Evolutionary conservation across 1,140 invertebrate species (phyloP).

Genomic region (Drosophila elegans): DNA sequence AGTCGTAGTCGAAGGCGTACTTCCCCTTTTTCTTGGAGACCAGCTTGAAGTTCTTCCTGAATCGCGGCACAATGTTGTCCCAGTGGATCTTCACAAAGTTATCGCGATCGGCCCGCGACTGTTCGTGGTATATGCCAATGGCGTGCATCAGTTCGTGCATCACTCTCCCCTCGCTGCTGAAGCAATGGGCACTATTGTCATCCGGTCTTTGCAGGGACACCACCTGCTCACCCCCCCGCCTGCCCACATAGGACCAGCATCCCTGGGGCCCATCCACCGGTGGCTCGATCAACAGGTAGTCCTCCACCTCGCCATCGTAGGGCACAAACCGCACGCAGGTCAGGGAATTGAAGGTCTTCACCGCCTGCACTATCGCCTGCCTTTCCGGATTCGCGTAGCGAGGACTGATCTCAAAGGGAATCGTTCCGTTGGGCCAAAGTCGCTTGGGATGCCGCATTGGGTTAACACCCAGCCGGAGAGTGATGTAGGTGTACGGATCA

Average conservation of each 20-base stretch:
- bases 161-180: conserved; percentile 89
- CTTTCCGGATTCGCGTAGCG: conserved; percentile 86
- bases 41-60: conserved; percentile 88
- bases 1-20: conserved; percentile 89
- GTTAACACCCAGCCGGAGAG: conserved; percentile 88
- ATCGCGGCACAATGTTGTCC: conserved; percentile 89
- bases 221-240: conserved; percentile 86
- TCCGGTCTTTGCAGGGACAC: conserved; percentile 87
- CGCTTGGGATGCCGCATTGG: conserved; percentile 86
- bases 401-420: conserved; percentile 90
- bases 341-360: conserved; percentile 89
- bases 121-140: conserved; percentile 94
- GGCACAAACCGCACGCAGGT: conserved; percentile 91
- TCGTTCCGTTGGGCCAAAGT: conserved; percentile 89
- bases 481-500: conserved; percentile 85
- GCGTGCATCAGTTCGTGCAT: conserved; percentile 95
- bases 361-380: conserved; percentile 87
- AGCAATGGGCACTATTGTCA: conserved; percentile 87
- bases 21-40: conserved; percentile 89
- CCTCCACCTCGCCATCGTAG: conserved; percentile 87
- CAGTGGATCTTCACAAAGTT: conserved; percentile 90
- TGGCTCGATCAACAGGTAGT: conserved; percentile 89
- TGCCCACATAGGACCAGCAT: conserved; percentile 93
- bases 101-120: conserved; percentile 92
- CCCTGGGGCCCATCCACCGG: conserved; percentile 89